Percentiles rank a stretch among this genome's conserved stretches.
These are phyloP conservation scores for Trimorus sp. DNA, from an alignment of 2,888 invertebrate species.

Conservation along the genomic window DNA sequence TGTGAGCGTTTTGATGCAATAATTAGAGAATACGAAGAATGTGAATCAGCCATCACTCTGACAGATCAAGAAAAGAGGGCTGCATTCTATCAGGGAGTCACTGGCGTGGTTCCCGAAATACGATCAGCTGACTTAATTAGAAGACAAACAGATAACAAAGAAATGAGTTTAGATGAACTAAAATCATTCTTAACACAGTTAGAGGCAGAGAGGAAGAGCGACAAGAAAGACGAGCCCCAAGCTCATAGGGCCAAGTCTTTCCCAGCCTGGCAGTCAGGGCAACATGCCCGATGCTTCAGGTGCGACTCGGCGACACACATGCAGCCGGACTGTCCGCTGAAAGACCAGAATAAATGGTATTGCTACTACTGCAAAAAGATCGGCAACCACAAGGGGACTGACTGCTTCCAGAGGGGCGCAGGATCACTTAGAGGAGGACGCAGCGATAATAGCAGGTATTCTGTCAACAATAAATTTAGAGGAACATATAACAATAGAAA, in stretches of 20 bases:
- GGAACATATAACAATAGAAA: too few species aligned
- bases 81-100: constrained; percentile 49
- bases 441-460: too few species aligned
- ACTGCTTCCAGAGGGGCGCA: background rate
- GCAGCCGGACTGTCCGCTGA: too few species aligned
- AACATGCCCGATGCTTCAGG: constrained; percentile 14
- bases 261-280: too few species aligned
- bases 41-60: too few species aligned
- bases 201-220: constrained; percentile 12
- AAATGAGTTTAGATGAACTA: constrained; percentile 54
- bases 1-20: too few species aligned
- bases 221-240: constrained; percentile 25
- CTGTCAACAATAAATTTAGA: too few species aligned
- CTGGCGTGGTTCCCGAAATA: constrained; percentile 27
- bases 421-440: background rate
- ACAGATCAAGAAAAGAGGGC: constrained; percentile 60
- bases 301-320: background rate
- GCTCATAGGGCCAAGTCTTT: too few species aligned
- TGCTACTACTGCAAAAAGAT: too few species aligned
- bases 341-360: too few species aligned
- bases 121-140: constrained; percentile 42
- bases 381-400: background rate
- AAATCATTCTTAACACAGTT: too few species aligned
- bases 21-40: too few species aligned
- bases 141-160: background rate